Conservation (phyloP, 2,113 vertebrate genomes). For the Erythrocercus mccallii region DNA sequence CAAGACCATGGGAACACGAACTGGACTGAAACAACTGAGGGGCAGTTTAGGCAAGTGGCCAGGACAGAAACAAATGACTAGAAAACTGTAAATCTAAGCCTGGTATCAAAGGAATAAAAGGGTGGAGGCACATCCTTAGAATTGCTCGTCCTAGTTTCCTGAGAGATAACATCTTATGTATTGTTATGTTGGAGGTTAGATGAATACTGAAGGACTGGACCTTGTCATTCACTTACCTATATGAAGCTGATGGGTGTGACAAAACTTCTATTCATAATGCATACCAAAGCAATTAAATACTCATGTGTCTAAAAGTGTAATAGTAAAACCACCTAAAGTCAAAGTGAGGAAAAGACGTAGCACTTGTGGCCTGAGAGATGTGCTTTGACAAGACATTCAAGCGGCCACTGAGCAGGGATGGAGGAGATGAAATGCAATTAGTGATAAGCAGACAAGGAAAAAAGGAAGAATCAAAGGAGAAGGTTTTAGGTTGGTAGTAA, state of each 20-base stretch:
- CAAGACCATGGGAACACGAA: not conserved
- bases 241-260: not conserved
- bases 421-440: not conserved
- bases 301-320: not conserved
- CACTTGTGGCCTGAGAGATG: not conserved
- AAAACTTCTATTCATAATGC: not conserved
- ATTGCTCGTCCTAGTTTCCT: not conserved
- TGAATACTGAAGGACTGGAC: not conserved
- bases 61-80: not conserved
- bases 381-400: not conserved
- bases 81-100: not conserved
- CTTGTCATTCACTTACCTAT: not conserved
- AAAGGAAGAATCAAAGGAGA: not conserved
- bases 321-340: not conserved
- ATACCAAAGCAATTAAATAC: not conserved
- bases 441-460: not conserved
- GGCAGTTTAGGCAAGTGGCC: not conserved
- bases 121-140: not conserved
- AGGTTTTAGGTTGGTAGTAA: not conserved
- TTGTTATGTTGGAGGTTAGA: not conserved
- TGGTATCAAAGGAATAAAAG: not conserved
- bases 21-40: not conserved
- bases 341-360: not conserved
- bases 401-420: not conserved
- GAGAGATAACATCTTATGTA: not conserved